Percentiles rank a stretch among this genome's conserved stretches.
Evolutionary conservation across 2,888 invertebrate species (phyloP).

Genomic region (Lasioglossum vierecki): DNA sequence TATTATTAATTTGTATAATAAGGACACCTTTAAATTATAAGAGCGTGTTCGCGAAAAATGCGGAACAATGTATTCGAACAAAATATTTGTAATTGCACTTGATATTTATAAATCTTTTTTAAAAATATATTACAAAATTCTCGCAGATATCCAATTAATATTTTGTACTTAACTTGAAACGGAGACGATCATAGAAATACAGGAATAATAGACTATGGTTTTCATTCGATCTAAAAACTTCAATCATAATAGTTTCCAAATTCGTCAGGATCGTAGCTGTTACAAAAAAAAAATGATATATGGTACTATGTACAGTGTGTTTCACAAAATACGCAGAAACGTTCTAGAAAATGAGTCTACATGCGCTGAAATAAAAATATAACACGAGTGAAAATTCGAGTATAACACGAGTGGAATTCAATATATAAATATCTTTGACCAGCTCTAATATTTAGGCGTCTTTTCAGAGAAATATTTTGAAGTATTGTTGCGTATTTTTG

Average conservation of each 20-base stretch:
- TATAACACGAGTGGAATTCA: not conserved
- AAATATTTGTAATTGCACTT: constrained; percentile 35
- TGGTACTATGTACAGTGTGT: not conserved
- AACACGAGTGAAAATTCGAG: not conserved
- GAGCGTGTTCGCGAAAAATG: constrained; percentile 27
- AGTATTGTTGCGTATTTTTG: not conserved
- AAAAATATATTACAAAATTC: constrained; percentile 28
- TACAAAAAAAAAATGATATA: constrained; percentile 15
- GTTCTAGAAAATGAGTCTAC: not conserved
- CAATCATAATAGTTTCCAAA: not conserved
- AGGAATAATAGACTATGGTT: constrained; percentile 14
- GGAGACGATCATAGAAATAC: constrained; percentile 8
- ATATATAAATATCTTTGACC: not conserved
- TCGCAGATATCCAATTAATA: constrained; percentile 28
- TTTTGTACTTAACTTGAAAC: constrained; percentile 10
- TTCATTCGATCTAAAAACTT: constrained; percentile 13
- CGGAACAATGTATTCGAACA: constrained; percentile 19
- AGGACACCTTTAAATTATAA: constrained; percentile 71
- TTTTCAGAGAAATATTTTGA: not conserved
- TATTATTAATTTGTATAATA: constrained; percentile 74
- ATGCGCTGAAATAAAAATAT: not conserved
- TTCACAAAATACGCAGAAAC: not conserved
- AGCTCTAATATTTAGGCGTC: not conserved
- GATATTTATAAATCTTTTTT: constrained; percentile 34
- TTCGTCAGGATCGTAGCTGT: not conserved